phyloP scores from a whole-genome alignment of 2,113 vertebrate genomes.

The Ranitomeya variabilis region DNA sequence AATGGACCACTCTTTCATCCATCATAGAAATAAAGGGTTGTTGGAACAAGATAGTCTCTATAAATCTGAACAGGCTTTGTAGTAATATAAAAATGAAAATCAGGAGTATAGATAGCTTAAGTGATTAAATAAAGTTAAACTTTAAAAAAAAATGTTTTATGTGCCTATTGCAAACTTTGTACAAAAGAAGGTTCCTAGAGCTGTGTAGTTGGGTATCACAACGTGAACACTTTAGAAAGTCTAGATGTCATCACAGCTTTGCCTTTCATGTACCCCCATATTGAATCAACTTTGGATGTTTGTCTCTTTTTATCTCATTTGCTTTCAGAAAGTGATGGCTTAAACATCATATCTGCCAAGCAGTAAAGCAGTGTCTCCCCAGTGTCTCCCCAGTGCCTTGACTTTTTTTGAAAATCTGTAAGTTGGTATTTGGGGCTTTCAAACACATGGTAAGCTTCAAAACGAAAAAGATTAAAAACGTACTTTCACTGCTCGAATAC shows the following conservation, averaged over 20 bases:
- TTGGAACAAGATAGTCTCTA: background rate
- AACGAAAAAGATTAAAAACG: conserved; percentile 32
- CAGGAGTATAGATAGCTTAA: background rate
- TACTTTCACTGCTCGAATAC: conserved; percentile 21
- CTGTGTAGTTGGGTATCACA: background rate
- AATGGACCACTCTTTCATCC: background rate
- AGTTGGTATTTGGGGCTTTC: conserved; percentile 36
- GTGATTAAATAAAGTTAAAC: background rate
- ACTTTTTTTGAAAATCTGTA: background rate
- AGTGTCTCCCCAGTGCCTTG: conserved; percentile 15
- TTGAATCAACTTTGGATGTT: conserved; percentile 20
- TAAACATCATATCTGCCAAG: conserved; percentile 30
- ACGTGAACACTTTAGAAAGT: background rate
- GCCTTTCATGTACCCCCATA: background rate
- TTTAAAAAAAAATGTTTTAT: background rate
- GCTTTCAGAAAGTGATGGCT: conserved; percentile 34
- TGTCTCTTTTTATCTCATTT: conserved; percentile 30
- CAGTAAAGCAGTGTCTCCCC: conserved; percentile 7
- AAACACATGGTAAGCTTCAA: conserved; percentile 34
- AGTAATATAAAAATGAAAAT: background rate
- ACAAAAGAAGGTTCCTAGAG: conserved; percentile 11
- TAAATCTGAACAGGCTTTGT: background rate
- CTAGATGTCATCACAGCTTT: conserved; percentile 12
- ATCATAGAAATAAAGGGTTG: background rate
- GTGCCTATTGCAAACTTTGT: background rate